Base-by-base conservation (phyloP, 2,888 invertebrate species). In the Eupsilia transversa region DNA sequence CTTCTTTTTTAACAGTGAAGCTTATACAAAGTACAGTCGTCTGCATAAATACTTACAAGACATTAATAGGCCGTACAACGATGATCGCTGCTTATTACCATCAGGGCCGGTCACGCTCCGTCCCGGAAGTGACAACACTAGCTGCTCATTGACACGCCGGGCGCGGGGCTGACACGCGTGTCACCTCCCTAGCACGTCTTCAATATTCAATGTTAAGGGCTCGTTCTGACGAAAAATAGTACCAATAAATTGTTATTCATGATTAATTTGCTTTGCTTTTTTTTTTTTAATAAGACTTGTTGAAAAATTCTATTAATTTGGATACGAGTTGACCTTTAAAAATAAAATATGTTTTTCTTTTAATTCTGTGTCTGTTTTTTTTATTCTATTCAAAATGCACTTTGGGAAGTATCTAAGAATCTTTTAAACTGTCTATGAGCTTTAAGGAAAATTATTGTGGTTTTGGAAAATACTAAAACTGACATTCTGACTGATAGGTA, bases 61-160 rank as follows among this genome's bases (percentile, higher is more conserved):
- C 80, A 84, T 87, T 87, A 80, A 82, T 80, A 87, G 82, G 86
- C 85, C 77, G 79, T 76, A 72, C 88, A 69, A 60, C 80, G 72
- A 81, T 82, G 82, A 82, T 84, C 76, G 72, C 46, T 75, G 82
- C 85, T 82, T 86, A 89, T 89, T 90, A 86, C 80, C 83, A 85
- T 86, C 84, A 85, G 78, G 84, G 88, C 85, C 89, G 87, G 84
- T 84, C 85, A 88, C 90, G 90, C 87, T 84, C 76, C 84, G 73
- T 88, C 88, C 90, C 89, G 91, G 91, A 91, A 90, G 87, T 86
- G 83, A 78, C 79, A 86, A 79, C 84, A 80, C 82, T 80, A 77
- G 76, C 84, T 86, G 74, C 87, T 87, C 87, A 87, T 87, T 87
- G 87, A 81, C 87, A 89, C 79, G 86, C 88, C 56, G 82, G 77